These are phyloP conservation scores for Calonectris borealis DNA, from an alignment of 2,113 vertebrate species.

Conservation along the genomic window DNA sequence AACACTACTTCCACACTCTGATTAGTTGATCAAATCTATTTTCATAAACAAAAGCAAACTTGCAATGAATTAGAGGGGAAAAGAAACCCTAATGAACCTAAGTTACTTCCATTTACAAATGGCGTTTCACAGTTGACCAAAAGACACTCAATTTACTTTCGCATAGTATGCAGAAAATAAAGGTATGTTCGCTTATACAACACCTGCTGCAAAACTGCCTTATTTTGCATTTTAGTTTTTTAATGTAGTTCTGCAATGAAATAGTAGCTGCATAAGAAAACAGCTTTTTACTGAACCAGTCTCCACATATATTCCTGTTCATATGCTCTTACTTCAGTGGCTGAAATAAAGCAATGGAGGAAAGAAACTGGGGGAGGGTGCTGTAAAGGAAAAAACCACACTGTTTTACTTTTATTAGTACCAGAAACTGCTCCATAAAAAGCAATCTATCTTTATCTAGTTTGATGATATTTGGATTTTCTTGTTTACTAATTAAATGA, in stretches of 20 bases:
- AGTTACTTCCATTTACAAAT: neutral
- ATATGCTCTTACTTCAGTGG: neutral
- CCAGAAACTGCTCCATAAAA: neutral
- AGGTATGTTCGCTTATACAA: neutral
- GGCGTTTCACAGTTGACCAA: neutral
- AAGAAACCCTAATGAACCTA: neutral
- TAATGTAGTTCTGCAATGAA: neutral
- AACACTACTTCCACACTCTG: neutral
- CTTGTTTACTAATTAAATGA: neutral
- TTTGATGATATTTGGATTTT: neutral
- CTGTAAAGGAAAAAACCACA: neutral
- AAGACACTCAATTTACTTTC: neutral
- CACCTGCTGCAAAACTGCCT: neutral
- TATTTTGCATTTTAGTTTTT: neutral
- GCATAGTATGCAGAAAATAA: neutral
- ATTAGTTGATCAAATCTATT: slow-evolving; percentile 7
- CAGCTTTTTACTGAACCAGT: neutral
- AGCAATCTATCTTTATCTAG: neutral
- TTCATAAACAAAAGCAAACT: slow-evolving; percentile 15
- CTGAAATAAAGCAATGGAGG: neutral
- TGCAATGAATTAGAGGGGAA: neutral
- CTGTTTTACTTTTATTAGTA: neutral
- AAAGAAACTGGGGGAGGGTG: neutral
- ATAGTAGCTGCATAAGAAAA: neutral
- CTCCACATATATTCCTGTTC: neutral